Base-by-base conservation (phyloP, 37 sponge, comb jelly and placozoan species). In the Haliclona indistincta region DNA sequence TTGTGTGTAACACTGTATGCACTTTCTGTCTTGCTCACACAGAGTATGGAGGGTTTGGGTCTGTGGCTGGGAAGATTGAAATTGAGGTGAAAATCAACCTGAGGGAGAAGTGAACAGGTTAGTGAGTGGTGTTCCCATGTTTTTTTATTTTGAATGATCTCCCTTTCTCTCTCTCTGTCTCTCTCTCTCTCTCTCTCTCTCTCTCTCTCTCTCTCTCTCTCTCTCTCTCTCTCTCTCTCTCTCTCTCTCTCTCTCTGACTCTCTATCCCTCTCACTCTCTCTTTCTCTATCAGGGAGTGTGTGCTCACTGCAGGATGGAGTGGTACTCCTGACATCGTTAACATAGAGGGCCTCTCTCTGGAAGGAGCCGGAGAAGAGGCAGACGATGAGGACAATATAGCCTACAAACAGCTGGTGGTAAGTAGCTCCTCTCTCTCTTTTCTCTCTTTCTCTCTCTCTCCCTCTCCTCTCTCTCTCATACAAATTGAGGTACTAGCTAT, bases 61-160 rank as follows among this genome's bases (percentile, higher is more conserved):
- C 92, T 10, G 93, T 88, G 36, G 80, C 85, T 75, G 99, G 96
- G 0, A 98, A 95, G 84, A 90, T 98, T 45, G 96, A 95, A 49
- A 87, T 81, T 19, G 96, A 95, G 64, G 93, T 98, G 70, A 98
- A 95, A 85, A 98, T 98, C n/a, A 96, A 95, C 78, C 99, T 51
- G 99, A 98, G 43, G 99, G 99, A 47, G 99, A 98, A 87, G 99
- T 98, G 54, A 98, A 98, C 83, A 82, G 94, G 94, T 92, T n/a
- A n/a, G n/a, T n/a, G n/a, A n/a, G n/a, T n/a, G n/a, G n/a, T n/a
- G n/a, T n/a, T n/a, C n/a, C n/a, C n/a, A n/a, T 98, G 34, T 98
- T 98, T 74, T 96, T 95, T 81, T 92, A 93, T 70, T 87, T 94
- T 64, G 95, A 98, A 63, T 96, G 95, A 38, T 94, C 99, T 8